Conservation (phyloP, 92 coral and sea anemone genomes). For the Chrysogorgia sp. region DNA sequence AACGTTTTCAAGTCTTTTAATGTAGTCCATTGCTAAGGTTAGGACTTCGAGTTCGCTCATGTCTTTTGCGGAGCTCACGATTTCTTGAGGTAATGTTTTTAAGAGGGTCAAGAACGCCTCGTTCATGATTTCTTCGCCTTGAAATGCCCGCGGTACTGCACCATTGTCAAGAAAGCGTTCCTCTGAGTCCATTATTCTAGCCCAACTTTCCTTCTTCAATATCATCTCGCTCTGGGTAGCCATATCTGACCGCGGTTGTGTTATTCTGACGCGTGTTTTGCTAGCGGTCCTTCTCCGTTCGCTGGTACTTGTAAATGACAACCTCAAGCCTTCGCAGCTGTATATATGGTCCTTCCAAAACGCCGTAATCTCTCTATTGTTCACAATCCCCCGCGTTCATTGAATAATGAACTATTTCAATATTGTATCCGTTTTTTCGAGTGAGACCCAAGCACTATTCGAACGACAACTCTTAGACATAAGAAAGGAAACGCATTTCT, state of each 20-base stretch:
- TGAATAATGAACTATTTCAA: constrained; percentile 42
- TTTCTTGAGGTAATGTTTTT: constrained; percentile 25
- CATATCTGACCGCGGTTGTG: background rate
- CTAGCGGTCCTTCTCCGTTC: background rate
- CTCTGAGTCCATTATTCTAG: constrained; percentile 3
- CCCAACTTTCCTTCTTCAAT: constrained; percentile 13
- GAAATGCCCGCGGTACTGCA: constrained; percentile 22
- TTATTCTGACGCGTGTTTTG: background rate
- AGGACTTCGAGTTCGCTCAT: constrained; percentile 38
- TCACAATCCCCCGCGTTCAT: constrained; percentile 39
- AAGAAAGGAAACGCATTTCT: background rate
- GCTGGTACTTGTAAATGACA: constrained; percentile 12
- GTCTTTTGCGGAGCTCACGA: constrained; percentile 34
- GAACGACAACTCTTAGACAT: constrained; percentile 3
- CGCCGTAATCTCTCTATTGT: constrained; percentile 46
- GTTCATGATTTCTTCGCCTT: constrained; percentile 36
- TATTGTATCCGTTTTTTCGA: constrained; percentile 16
- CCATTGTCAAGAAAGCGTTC: constrained; percentile 2
- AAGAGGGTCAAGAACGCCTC: constrained; percentile 34
- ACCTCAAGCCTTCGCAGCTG: constrained; percentile 16
- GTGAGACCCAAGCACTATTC: constrained; percentile 9
- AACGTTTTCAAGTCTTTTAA: constrained; percentile 39
- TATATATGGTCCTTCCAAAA: constrained; percentile 16
- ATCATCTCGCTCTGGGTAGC: constrained; percentile 17
- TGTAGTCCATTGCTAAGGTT: constrained; percentile 31